Conservation (phyloP, 2,888 invertebrate genomes). For the Hirtodrosophila alboralis region DNA sequence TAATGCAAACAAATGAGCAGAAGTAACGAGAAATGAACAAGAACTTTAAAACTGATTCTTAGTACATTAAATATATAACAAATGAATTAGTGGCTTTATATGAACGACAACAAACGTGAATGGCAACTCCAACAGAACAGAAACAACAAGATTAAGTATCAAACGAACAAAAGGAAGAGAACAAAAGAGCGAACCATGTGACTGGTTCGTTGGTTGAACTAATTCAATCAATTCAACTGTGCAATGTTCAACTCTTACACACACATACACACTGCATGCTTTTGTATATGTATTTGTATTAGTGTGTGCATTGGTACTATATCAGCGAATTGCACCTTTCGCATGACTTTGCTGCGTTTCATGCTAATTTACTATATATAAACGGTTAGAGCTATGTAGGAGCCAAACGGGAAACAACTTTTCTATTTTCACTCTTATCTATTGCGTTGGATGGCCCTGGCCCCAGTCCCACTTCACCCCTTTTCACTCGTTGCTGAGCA, state of each 20-base stretch:
- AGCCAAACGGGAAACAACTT: constrained; percentile 35
- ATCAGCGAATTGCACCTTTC: constrained; percentile 55
- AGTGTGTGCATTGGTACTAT: constrained; percentile 21
- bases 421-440: constrained; percentile 64
- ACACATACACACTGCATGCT: not conserved
- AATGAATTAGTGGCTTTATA: no score
- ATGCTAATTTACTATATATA: constrained; percentile 61
- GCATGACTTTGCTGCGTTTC: constrained; percentile 53
- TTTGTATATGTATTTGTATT: constrained; percentile 16
- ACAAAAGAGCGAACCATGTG: no score
- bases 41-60: no score
- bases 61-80: no score
- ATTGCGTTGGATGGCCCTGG: constrained; percentile 45
- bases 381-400: constrained; percentile 35
- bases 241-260: not conserved
- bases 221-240: no score
- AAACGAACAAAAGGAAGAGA: no score
- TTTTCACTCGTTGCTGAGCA: constrained; percentile 12
- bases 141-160: no score
- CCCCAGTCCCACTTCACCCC: constrained; percentile 5
- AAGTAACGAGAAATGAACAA: no score
- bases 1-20: no score
- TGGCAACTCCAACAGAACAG: no score
- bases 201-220: no score
- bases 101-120: no score